Evolutionary conservation across 2,888 invertebrate species (phyloP).

Genomic region (Loripinus fragilis): DNA sequence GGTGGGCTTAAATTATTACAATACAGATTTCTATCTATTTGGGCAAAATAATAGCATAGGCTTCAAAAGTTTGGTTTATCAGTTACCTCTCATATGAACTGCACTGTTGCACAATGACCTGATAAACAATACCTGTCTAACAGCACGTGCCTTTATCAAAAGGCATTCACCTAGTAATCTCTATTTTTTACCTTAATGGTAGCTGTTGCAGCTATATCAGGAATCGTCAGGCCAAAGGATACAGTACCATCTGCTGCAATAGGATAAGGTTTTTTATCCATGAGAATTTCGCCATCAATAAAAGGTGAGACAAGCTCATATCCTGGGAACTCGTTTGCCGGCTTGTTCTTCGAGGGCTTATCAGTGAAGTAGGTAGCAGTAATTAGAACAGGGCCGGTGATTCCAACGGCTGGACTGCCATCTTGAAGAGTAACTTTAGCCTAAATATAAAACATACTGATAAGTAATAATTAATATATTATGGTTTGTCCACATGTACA

Average conservation of each 20-base stretch:
- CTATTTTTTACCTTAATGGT: conserved; percentile 60
- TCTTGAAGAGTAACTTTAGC: conserved; percentile 65
- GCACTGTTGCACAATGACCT: too few species aligned
- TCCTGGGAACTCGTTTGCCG: not conserved
- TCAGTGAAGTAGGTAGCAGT: conserved; percentile 62
- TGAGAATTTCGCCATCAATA: conserved; percentile 34
- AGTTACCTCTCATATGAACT: too few species aligned
- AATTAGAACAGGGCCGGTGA: conserved; percentile 38
- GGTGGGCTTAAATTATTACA: too few species aligned
- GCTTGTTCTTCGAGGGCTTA: not conserved
- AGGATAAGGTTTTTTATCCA: conserved; percentile 20
- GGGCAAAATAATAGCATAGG: too few species aligned
- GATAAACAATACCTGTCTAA: too few species aligned
- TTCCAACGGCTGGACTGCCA: conserved; percentile 55
- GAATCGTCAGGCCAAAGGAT: conserved; percentile 49
- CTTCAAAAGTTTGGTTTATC: too few species aligned
- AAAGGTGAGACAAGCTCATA: conserved; percentile 45
- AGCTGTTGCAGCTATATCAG: conserved; percentile 41
- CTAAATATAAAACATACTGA: too few species aligned
- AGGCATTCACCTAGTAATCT: too few species aligned
- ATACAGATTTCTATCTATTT: too few species aligned
- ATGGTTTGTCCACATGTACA: too few species aligned
- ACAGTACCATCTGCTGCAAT: conserved; percentile 50
- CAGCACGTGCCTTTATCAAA: not conserved
- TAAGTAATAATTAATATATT: too few species aligned